Conservation (phyloP, 1,140 invertebrate species). For the Phymorhynchus buccinoides region DNA sequence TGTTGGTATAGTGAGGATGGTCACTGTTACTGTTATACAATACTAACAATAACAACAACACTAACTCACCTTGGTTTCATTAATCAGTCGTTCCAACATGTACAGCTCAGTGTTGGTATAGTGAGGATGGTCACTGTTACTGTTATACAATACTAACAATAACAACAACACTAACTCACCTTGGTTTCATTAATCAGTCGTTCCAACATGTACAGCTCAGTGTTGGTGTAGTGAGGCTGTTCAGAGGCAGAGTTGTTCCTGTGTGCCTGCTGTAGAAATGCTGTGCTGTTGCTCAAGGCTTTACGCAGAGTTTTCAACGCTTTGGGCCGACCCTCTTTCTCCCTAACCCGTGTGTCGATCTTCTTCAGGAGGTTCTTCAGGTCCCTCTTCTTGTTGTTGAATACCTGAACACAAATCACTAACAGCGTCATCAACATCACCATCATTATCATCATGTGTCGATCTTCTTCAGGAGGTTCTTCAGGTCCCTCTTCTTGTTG, state of each 20-base stretch:
- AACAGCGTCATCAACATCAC: too few species aligned
- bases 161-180: too few species aligned
- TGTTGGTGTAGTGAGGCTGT: constrained; percentile 65
- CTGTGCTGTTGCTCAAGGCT: constrained; percentile 73
- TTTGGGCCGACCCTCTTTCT: constrained; percentile 87
- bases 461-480: too few species aligned
- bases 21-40: too few species aligned
- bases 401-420: constrained; percentile 64
- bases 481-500: too few species aligned
- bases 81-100: constrained; percentile 74
- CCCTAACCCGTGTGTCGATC: constrained; percentile 85
- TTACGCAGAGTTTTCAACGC: constrained; percentile 74
- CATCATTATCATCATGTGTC: too few species aligned
- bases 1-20: too few species aligned
- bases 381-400: constrained; percentile 66
- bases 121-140: constrained; percentile 62
- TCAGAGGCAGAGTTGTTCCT: constrained; percentile 70
- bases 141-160: too few species aligned
- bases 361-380: constrained; percentile 68
- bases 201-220: constrained; percentile 70
- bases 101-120: constrained; percentile 68
- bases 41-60: too few species aligned
- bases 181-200: constrained; percentile 78
- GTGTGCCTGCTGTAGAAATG: constrained; percentile 69
- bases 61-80: constrained; percentile 79